Evolutionary conservation across 2,113 vertebrate genomes (phyloP), one percentile per base, ranked within the genome.

Genomic region (Sialia sialis): DNA sequence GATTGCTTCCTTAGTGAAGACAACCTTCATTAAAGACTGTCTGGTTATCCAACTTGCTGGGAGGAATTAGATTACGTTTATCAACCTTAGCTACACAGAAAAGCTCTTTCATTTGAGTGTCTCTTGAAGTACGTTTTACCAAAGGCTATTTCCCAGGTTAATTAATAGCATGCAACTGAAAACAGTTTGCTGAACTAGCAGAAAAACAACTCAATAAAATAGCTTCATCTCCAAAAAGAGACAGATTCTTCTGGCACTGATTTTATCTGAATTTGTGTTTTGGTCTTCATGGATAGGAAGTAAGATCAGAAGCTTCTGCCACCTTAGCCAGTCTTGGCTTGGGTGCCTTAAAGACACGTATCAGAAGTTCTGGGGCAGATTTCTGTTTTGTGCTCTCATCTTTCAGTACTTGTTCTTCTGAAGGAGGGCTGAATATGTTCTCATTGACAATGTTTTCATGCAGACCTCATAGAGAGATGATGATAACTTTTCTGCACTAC

Each of bases 171-270:
- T 22, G 58, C 43, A 67, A 94, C 62, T 80, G 79, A 88, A 93
- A 96, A 70, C 1, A 55, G 59, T 84, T 51, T 88, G 95, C 90
- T 90, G 90, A 94, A 73, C n/a, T 49, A 88, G 92, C 90, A 95
- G 92, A 96, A 88, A 85, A 92, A 83, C 85, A 83, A 66, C 88
- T 86, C 67, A 73, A 20, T 70, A 70, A 92, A 94, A 88, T n/a
- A 90, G 29, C 32, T 90, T 86, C 63, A 92, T 54, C 38, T 86
- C 76, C 38, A 66, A 83, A 49, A 73, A 56, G 9, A 90, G 34
- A 76, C 20, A 67, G 48, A 91, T 62, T 94, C 72, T 77, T 74
- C 67, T 54, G 79, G 63, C 51, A 86, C 38, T 62, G 76, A 92
- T 88, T 88, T 86, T 70, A 95, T 79, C 82, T 79, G 30, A 79